Base-by-base conservation (phyloP, 1,140 invertebrate genomes). In the Drosophila tristis region DNA sequence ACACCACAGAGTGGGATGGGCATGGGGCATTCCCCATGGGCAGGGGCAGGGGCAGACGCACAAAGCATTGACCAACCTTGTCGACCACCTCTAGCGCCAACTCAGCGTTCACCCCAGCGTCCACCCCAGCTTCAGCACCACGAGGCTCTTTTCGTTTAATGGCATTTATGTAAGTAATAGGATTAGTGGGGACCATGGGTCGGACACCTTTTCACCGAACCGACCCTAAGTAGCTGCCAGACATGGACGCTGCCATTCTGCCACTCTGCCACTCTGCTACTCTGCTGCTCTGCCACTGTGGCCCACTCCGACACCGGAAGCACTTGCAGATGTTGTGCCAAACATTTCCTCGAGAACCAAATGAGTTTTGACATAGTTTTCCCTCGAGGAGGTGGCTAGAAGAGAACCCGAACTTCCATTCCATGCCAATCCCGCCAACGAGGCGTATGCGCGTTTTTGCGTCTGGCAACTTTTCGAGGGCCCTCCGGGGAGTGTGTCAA, bases 81-180 rank as follows among this genome's bases (percentile, higher is more conserved):
- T 2, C 35, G 16, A 39, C 29, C 20, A 23, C 15, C 47, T 44
- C 11, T 5, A 2, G 16, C 11, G 43, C 5, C 48, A 31, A 16
- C 16, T 29, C 53, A 13, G 53, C 9, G 23, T 25, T 4, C 23
- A 25, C 23, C 23, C 23, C 23, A 25, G 23, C 23, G 23, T 25
- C 26, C 53, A 8, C 5, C 29, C 15, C 20, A 26, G 42, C 42
- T 23, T 20, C 20, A 48, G 53, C 15, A 16, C 15, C 49, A 1
- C 23, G 31, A 56, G 39, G 44, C 50, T 65, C 71, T 66, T 54
- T 53, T 47, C 62, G 72, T 75, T 75, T 75, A 75, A 59, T 66
- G 49, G 26, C 63, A 75, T 75, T 74, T 74, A 66, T 59, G 71
- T 75, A 75, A 75, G 72, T 75, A 75, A 75, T 66, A 75, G 72